Evolutionary conservation across 1,140 invertebrate species (phyloP).

Genomic region (Asbolus verrucosus): DNA sequence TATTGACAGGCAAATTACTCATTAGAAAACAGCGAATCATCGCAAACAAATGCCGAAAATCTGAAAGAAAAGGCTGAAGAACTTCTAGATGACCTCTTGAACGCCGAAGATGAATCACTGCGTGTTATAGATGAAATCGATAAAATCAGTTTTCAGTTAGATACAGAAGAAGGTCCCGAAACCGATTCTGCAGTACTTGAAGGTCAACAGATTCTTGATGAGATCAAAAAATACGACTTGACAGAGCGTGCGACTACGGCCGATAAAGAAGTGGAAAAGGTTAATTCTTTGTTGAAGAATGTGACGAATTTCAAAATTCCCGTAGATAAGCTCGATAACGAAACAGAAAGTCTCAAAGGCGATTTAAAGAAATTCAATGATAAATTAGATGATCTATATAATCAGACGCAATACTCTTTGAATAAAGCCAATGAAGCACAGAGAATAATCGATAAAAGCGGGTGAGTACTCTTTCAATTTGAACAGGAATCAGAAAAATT

Average conservation of each 20-base stretch:
- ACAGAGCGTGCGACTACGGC: conserved; percentile 66
- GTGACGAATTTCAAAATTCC: conserved; percentile 77
- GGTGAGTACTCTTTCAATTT: conserved; percentile 67
- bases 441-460: conserved; percentile 71
- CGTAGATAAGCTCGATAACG: conserved; percentile 70
- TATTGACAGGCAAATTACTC: conserved; percentile 60
- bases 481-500: no score
- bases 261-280: conserved; percentile 71
- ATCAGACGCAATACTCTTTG: conserved; percentile 74
- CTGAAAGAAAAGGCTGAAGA: conserved; percentile 70
- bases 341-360: conserved; percentile 69
- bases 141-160: conserved; percentile 74
- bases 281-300: conserved; percentile 74
- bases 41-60: conserved; percentile 68
- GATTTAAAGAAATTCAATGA: conserved; percentile 72
- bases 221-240: conserved; percentile 74
- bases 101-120: conserved; percentile 68
- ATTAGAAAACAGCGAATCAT: conserved; percentile 66
- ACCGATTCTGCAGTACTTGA: conserved; percentile 81
- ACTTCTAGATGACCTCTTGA: conserved; percentile 67
- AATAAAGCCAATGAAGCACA: conserved; percentile 74
- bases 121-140: conserved; percentile 76
- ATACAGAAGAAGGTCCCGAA: conserved; percentile 75
- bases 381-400: conserved; percentile 80
- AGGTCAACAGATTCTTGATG: conserved; percentile 76